Evolutionary conservation across 1,140 invertebrate genomes (phyloP), one percentile per base, ranked within the genome.

Genomic region (Oncopodura yosiiana): DNA sequence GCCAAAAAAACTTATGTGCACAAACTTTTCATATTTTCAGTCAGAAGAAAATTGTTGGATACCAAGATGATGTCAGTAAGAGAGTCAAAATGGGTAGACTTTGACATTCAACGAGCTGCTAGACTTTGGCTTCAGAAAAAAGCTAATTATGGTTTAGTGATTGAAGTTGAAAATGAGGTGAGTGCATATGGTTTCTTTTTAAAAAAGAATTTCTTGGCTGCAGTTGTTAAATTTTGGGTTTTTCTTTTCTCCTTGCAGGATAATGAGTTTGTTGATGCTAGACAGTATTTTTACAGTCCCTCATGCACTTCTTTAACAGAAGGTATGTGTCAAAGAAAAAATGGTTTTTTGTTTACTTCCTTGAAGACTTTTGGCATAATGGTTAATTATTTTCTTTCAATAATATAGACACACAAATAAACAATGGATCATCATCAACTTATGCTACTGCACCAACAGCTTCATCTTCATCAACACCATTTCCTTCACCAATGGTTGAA

Each of bases 81-180:
- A 26, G 66, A 66, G 5, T 65, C 68, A 8, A 55, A 61, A 41
- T 70, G 69, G 68, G 68, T 70, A 12, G 69, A 71, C 45, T 70
- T 70, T 61, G 67, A 71, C 50, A 66, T 73, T 32, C 60, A 63
- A 16, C 39, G 53, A 24, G 71, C 71, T 34, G 68, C 61, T 14
- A 66, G 62, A 21, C 46, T 60, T 6, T 73, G 71, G 71, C 60
- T 63, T 23, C 62, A 65, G 2, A 48, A 48, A 44, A 69, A 69
- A 36, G 70, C 66, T 48, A 81, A 80, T 64, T 73, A 78, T 59
- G 78, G 78, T 3, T 60, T 81, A 30, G 73, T 73, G 9, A 68
- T 81, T 21, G 71, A 77, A 61, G 77, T 81, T 8, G 78, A 81
- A 64, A 77, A 81, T 62, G 77, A 80, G 64, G 77, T 80, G 36